phyloP scores from a whole-genome alignment of 2,888 invertebrate genomes.

The Bruchidius siliquastri region DNA sequence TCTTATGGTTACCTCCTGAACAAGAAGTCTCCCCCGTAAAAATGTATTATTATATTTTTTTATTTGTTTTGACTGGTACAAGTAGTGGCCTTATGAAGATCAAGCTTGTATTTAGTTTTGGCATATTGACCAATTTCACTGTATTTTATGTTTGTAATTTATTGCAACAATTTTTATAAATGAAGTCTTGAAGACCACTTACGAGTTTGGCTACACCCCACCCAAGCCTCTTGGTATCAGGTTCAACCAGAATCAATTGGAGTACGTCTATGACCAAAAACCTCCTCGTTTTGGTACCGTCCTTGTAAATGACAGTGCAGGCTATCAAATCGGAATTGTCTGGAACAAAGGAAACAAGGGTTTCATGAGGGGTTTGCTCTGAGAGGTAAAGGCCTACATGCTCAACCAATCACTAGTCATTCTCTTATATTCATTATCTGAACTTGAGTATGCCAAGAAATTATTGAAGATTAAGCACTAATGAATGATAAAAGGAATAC shows the following conservation, averaged over 20 bases:
- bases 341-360: constrained; percentile 47
- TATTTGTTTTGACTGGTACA: too few species aligned
- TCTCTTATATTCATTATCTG: constrained; percentile 4
- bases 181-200: background rate
- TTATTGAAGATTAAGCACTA: background rate
- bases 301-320: constrained; percentile 88
- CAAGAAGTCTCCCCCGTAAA: too few species aligned
- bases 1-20: too few species aligned
- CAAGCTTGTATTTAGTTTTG: too few species aligned
- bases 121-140: too few species aligned
- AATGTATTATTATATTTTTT: too few species aligned
- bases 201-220: constrained; percentile 96
- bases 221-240: constrained; percentile 82
- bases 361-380: constrained; percentile 28
- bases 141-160: too few species aligned
- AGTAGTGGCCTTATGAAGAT: too few species aligned
- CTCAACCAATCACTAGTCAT: constrained; percentile 28
- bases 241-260: constrained; percentile 95
- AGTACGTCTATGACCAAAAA: constrained; percentile 94
- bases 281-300: constrained; percentile 82
- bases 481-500: background rate
- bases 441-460: background rate
- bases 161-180: too few species aligned
- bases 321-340: constrained; percentile 97
- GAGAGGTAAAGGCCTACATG: constrained; percentile 21